phyloP scores from a whole-genome alignment of 2,113 vertebrate species.

The Collichthys lucidus region DNA sequence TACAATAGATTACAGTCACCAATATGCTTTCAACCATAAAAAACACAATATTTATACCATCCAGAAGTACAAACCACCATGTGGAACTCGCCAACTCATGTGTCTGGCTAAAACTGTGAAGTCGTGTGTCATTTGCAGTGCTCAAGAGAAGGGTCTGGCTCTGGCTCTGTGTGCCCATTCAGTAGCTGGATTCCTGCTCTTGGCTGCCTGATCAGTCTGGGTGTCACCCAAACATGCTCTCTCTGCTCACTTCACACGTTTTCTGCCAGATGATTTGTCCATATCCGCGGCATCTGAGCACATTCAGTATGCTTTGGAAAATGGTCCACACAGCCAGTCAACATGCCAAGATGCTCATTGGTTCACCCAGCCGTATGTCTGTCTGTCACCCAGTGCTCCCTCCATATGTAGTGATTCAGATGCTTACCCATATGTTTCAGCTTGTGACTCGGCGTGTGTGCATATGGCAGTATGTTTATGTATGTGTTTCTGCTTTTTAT shows the following conservation, averaged over 20 bases:
- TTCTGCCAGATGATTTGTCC: slow-evolving; percentile 78
- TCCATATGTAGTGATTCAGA: slow-evolving; percentile 76
- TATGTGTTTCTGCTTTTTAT: slow-evolving; percentile 41
- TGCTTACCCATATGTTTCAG: slow-evolving; percentile 78
- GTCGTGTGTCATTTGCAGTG: slow-evolving; percentile 28
- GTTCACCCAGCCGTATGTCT: slow-evolving; percentile 77
- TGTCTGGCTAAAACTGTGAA: slow-evolving; percentile 14
- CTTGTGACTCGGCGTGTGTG: slow-evolving; percentile 47
- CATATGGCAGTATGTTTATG: slow-evolving; percentile 30
- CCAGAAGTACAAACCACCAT: neutral
- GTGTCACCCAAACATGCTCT: slow-evolving; percentile 73
- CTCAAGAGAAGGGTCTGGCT: slow-evolving; percentile 40
- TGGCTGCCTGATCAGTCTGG: slow-evolving; percentile 62
- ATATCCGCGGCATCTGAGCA: slow-evolving; percentile 67
- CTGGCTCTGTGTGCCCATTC: slow-evolving; percentile 40
- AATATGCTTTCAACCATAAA: neutral
- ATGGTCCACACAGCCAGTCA: slow-evolving; percentile 47
- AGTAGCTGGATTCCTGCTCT: slow-evolving; percentile 60
- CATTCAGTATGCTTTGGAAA: slow-evolving; percentile 64
- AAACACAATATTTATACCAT: neutral
- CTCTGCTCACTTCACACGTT: slow-evolving; percentile 65
- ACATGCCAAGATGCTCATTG: slow-evolving; percentile 68
- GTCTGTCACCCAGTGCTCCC: slow-evolving; percentile 76
- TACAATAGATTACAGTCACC: neutral
- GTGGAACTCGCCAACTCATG: neutral